Evolutionary conservation across 1,140 invertebrate genomes (phyloP).

Genomic region (Lepidurus couesii): DNA sequence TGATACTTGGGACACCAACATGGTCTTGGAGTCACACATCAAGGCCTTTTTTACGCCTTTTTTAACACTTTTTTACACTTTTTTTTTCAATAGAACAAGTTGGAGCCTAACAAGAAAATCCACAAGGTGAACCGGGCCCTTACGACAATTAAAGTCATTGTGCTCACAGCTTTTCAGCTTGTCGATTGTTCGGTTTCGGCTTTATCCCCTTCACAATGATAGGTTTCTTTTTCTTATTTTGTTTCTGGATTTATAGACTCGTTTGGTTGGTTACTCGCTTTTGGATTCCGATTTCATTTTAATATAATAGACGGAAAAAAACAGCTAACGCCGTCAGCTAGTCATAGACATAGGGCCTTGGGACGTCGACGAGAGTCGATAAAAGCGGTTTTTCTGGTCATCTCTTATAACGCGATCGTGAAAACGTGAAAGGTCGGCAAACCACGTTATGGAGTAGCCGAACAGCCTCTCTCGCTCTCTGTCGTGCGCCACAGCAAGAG

Average conservation of each 20-base stretch:
- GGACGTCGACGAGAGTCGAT: background rate
- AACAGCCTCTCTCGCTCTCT: background rate
- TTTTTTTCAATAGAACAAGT: background rate
- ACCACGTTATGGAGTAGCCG: background rate
- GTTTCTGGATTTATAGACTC: background rate
- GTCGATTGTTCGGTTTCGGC: background rate
- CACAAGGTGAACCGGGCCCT: constrained; percentile 8
- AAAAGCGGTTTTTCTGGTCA: constrained; percentile 3
- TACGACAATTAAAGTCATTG: constrained; percentile 22
- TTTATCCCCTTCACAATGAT: background rate
- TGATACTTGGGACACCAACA: background rate
- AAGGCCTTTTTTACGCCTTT: background rate
- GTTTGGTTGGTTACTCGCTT: background rate
- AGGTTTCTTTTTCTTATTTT: background rate
- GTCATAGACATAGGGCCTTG: background rate
- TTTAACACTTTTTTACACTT: no score
- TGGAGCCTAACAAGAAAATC: background rate
- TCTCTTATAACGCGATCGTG: background rate
- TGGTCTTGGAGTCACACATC: background rate
- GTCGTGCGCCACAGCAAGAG: background rate
- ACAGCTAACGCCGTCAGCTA: background rate
- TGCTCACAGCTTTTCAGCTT: constrained; percentile 15
- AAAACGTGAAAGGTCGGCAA: constrained; percentile 10
- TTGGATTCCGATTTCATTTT: background rate
- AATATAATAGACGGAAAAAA: background rate